Percentiles rank a stretch among this genome's conserved stretches.
Evolutionary conservation across 1,140 invertebrate species (phyloP).

Genomic region (Leptinotarsa defecta): DNA sequence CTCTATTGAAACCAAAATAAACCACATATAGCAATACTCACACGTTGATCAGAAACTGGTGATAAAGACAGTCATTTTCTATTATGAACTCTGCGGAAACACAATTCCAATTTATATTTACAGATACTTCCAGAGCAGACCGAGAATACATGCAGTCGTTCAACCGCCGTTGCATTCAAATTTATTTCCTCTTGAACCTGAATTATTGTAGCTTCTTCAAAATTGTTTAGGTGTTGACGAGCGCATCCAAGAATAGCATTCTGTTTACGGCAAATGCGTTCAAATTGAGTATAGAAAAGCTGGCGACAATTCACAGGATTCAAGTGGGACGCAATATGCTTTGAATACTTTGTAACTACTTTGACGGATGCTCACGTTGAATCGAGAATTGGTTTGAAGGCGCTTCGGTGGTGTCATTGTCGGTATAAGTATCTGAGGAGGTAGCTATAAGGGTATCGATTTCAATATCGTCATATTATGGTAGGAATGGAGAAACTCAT

Average conservation of each 20-base stretch:
- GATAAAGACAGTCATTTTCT: not conserved
- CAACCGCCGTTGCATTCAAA: not conserved
- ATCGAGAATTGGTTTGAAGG: not conserved
- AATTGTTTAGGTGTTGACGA: not conserved
- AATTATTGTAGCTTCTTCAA: not conserved
- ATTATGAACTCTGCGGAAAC: not conserved
- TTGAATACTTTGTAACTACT: not conserved
- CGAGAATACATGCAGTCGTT: not conserved
- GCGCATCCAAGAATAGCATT: slow-evolving; percentile 7
- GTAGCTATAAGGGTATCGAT: too few species aligned
- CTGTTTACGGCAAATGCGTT: not conserved
- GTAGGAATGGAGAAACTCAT: too few species aligned
- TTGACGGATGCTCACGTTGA: not conserved
- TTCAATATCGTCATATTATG: too few species aligned
- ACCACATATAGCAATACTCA: too few species aligned
- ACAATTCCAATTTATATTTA: not conserved
- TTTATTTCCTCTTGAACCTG: not conserved
- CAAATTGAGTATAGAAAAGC: not conserved
- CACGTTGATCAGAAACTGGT: too few species aligned
- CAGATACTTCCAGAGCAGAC: not conserved
- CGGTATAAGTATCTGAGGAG: too few species aligned
- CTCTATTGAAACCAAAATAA: too few species aligned
- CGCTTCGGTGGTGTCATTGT: not conserved
- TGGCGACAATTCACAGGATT: not conserved
- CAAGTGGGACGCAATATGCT: not conserved